Conservation (phyloP, 1,140 invertebrate genomes). For the Scaptodrosophila lebanonensis region DNA sequence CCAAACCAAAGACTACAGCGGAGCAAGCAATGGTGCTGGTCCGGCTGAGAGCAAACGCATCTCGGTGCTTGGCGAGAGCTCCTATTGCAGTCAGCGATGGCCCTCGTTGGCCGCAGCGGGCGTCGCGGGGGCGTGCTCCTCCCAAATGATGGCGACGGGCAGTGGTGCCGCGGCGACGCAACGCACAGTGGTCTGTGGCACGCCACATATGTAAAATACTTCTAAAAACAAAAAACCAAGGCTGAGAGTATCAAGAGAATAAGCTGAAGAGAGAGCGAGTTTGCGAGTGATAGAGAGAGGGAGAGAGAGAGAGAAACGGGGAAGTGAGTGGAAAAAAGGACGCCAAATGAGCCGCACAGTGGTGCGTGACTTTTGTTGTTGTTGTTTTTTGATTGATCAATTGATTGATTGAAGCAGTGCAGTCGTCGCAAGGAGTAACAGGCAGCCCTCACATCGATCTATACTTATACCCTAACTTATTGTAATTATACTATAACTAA, state of each 20-base stretch:
- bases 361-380: constrained; percentile 38
- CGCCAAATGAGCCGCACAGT: constrained; percentile 52
- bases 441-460: constrained; percentile 8
- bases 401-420: constrained; percentile 66
- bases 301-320: constrained; percentile 31
- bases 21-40: constrained; percentile 3
- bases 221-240: constrained; percentile 16
- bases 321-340: constrained; percentile 42
- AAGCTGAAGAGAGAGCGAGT: constrained; percentile 17
- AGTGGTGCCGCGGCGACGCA: constrained; percentile 67
- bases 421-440: constrained; percentile 55
- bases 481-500: constrained; percentile 24
- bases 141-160: constrained; percentile 67
- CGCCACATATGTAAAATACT: constrained; percentile 73
- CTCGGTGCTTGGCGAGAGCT: constrained; percentile 70
- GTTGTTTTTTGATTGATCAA: no score
- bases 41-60: constrained; percentile 62
- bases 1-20: constrained; percentile 53
- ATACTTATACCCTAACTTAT: constrained; percentile 1
- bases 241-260: background rate
- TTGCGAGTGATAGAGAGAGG: constrained; percentile 5
- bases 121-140: constrained; percentile 66
- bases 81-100: constrained; percentile 73
- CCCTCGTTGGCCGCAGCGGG: constrained; percentile 65
- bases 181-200: constrained; percentile 69